Base-by-base conservation (phyloP, 1,140 invertebrate genomes). In the Thrips palmi region DNA sequence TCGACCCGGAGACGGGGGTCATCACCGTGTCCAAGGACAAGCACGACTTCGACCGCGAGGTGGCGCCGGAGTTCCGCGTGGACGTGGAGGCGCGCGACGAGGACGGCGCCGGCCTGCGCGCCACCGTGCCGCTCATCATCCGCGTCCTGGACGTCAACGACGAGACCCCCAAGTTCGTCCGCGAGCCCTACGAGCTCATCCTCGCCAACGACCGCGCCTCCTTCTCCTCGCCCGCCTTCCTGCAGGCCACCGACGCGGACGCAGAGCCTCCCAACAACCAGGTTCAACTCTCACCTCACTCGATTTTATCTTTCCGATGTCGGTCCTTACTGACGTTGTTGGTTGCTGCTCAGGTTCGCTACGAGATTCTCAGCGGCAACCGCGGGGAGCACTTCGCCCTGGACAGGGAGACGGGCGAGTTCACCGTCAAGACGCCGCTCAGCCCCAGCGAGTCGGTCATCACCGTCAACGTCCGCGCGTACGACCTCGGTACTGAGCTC, bases 131-230 rank as follows among this genome's bases (percentile, higher is more conserved):
- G 39, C 64, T 89, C 30, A 67, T 76, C 37, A 69, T 86, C 43
- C 71, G 73, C 54, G 58, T 86, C 31, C 54, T 81, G 40, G 85
- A 89, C 57, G 73, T 87, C 12, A 92, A 92, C 56, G 87, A 92
- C 53, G 77, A 91, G 54, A 65, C 70, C 30, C 87, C 87, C 12
- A 60, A 71, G 35, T 93, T 92, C 49, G 73, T 82, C 39, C 75
- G 74, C 50, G 59, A 70, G 6, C 56, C 74, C 1, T 91, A 89
- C 52, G 77, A 87, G 52, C 86, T 86, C 45, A 74, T 78, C 35
- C 57, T 91, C 21, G 74, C 79, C 33, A 57, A 69, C 4, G 75
- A 82, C 48, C 58, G 74, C 37, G 69, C 60, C 22, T 72, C 74
- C 49, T 84, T 85, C 48, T 79, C 78, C 2, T 64, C 66, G 22